Conservation (phyloP, 1,140 invertebrate genomes). For the Trachymyrmex cornetzi region DNA sequence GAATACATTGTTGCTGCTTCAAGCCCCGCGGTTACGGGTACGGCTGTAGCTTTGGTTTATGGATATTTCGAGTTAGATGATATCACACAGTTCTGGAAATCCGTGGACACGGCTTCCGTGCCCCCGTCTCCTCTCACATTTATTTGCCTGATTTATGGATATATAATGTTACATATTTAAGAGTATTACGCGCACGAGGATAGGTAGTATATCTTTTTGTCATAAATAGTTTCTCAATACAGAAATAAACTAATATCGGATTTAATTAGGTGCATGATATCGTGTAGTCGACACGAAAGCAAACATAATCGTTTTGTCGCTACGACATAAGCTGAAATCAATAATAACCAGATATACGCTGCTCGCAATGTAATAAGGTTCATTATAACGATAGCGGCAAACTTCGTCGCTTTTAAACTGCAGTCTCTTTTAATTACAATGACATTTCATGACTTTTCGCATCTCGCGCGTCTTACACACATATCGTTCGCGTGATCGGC, state of each 20-base stretch:
- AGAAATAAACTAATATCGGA: neutral
- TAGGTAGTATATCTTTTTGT: neutral
- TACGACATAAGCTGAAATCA: neutral
- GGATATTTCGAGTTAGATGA: constrained; percentile 63
- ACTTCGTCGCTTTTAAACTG: neutral
- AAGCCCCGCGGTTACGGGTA: constrained; percentile 60
- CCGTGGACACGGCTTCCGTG: constrained; percentile 7
- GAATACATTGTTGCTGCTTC: constrained; percentile 63
- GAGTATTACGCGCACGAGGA: neutral
- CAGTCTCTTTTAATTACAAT: neutral
- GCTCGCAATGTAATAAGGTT: neutral
- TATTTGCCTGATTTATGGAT: constrained; percentile 23
- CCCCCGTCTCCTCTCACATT: neutral
- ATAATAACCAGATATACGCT: constrained; percentile 11
- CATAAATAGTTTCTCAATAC: neutral
- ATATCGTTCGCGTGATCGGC: neutral
- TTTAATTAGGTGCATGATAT: neutral
- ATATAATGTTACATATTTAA: constrained; percentile 32
- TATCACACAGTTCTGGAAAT: constrained; percentile 51
- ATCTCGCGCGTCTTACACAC: neutral
- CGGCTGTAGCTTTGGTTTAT: constrained; percentile 60
- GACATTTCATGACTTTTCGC: neutral
- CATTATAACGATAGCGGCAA: neutral
- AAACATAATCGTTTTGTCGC: neutral
- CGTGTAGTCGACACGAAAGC: neutral